These are phyloP conservation scores for Cladorhizidae sp. DNA, from an alignment of 37 sponge, comb jelly and placozoan genomes.

Conservation along the genomic window DNA sequence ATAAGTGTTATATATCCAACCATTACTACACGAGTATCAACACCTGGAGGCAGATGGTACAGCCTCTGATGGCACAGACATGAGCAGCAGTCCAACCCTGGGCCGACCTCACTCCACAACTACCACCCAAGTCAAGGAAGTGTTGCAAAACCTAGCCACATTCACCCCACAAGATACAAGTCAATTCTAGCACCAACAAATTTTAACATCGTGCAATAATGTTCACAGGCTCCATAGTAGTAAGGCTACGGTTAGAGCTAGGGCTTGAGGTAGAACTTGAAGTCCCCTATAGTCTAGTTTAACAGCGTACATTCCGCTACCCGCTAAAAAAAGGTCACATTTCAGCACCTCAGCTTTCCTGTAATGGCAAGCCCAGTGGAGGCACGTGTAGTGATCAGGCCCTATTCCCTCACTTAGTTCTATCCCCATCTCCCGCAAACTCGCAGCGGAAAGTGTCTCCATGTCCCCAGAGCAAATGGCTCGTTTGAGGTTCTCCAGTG, in stretches of 20 bases:
- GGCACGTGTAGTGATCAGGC: constrained; percentile 38
- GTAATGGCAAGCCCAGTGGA: constrained; percentile 77
- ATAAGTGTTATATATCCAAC: too few species aligned
- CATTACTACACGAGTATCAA: too few species aligned
- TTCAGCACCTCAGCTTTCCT: constrained; percentile 47
- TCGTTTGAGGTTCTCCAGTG: constrained; percentile 15
- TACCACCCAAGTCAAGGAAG: constrained; percentile 57
- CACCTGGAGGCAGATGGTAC: constrained; percentile 51
- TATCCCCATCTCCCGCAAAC: constrained; percentile 7
- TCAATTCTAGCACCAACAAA: too few species aligned
- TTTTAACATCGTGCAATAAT: too few species aligned
- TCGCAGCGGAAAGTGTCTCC: constrained; percentile 16
- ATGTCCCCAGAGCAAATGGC: constrained; percentile 33
- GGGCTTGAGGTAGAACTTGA: too few species aligned
- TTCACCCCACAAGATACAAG: too few species aligned
- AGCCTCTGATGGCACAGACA: constrained; percentile 72
- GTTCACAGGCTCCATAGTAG: too few species aligned
- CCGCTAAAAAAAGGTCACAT: too few species aligned
- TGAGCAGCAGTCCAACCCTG: constrained; percentile 74
- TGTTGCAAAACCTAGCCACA: constrained; percentile 66
- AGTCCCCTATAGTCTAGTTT: too few species aligned
- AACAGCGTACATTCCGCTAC: too few species aligned
- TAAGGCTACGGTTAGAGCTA: too few species aligned
- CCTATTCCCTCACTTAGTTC: constrained; percentile 31
- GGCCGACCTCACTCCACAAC: neutral